phyloP scores from a whole-genome alignment of 2,888 invertebrate genomes.

The Isoperla grammatica region DNA sequence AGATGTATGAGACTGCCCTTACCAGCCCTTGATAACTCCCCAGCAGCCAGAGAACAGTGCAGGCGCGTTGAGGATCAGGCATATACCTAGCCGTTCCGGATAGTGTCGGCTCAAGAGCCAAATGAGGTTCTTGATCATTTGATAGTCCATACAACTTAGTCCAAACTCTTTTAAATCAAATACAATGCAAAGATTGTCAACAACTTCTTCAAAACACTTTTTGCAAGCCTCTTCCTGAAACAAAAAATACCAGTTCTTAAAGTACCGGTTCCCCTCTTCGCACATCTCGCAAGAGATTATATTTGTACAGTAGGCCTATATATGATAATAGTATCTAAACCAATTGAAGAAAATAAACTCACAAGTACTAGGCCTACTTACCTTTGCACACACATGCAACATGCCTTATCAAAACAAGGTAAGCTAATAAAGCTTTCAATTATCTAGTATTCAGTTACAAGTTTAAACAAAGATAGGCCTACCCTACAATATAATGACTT shows the following conservation, averaged over 20 bases:
- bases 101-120: slow-evolving; percentile 72
- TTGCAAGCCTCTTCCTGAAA: slow-evolving; percentile 69
- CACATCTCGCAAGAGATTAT: background rate
- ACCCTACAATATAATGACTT: too few species aligned
- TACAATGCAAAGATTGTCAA: slow-evolving; percentile 72
- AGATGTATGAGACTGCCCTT: slow-evolving; percentile 36
- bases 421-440: too few species aligned
- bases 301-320: background rate
- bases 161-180: slow-evolving; percentile 72
- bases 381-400: background rate
- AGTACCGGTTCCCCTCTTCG: too few species aligned
- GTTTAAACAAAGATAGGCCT: too few species aligned
- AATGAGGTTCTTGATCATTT: slow-evolving; percentile 70
- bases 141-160: slow-evolving; percentile 73
- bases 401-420: too few species aligned
- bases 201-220: slow-evolving; percentile 71
- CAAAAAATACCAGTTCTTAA: slow-evolving; percentile 24
- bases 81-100: slow-evolving; percentile 70
- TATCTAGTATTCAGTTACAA: too few species aligned
- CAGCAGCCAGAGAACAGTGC: slow-evolving; percentile 71
- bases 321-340: background rate
- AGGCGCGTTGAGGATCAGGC: slow-evolving; percentile 69
- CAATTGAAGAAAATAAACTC: background rate
- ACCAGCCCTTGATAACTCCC: slow-evolving; percentile 71
- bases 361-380: background rate